Base-by-base conservation (phyloP, 2,113 vertebrate species). In the Elgaria multicarinata region DNA sequence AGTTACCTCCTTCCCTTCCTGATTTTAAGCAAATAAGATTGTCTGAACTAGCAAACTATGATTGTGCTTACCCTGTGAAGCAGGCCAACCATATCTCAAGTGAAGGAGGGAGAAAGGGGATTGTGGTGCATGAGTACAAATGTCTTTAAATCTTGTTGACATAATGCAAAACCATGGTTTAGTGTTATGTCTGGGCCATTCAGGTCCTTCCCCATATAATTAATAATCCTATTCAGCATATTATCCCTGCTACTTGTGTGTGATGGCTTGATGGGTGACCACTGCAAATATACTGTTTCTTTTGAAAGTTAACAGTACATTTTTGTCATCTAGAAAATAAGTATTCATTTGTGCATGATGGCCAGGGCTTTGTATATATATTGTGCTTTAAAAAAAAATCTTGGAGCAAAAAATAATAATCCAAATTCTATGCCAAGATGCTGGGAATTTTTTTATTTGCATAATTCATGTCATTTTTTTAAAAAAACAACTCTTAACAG, bases 291-390 rank as follows among this genome's bases (percentile, higher is more conserved):
- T 28, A 31, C 16, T 8, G 3, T 71, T 0, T 87, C 75, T 87
- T 46, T n/a, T 0, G 44, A 2, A 83, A 72, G 71, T 7, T 78
- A 9, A 2, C 8, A 78, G 6, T 71, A 24, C 62, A 13, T 58
- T 67, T 44, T 33, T 67, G 1, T 69, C 46, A 79, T 26, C 18
- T 85, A 64, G 62, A 87, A 76, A 69, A 28, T 46, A 85, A 31
- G 2, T 28, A 85, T 83, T 4, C n/a, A 79, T 86, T 64, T 22
- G 9, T n/a, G 3, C 0, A 0, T 72, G 36, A 31, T 71, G 6
- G 31, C 42, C 42, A 85, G 26, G 18, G 26, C 55, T 42, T 1
- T 31, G 4, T 42, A 28, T 42, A 28, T 53, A 42, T 36, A 58
- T 71, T 28, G 18, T 31, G 53, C 55, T 55, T 58, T 58, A 10